A percentile compares a stretch with the other conserved stretches of the same genome.
Conservation (phyloP, 2,888 invertebrate species). For the Caenorhabditis japonica region DNA sequence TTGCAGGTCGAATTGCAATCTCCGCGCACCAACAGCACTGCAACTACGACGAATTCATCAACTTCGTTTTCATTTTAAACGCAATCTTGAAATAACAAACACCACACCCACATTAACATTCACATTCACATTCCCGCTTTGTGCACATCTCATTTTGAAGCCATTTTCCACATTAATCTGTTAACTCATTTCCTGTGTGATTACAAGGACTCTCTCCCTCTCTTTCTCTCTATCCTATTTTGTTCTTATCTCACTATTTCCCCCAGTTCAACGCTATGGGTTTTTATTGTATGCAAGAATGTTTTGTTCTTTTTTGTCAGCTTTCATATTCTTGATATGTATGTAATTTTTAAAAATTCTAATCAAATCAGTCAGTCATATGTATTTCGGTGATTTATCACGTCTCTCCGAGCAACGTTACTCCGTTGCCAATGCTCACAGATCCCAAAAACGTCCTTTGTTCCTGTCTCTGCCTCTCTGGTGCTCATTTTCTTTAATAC, state of each 20-base stretch:
- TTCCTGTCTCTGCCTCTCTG: conserved; percentile 9
- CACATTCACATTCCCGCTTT: conserved; percentile 32
- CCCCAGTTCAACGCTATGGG: conserved; percentile 31
- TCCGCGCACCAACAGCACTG: conserved; percentile 46
- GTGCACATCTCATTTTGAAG: conserved; percentile 22
- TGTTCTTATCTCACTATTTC: neutral
- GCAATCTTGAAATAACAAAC: neutral
- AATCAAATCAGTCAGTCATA: conserved; percentile 48
- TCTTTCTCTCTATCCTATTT: neutral
- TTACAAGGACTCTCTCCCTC: conserved; percentile 9
- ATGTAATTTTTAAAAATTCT: conserved; percentile 41
- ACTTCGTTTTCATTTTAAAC: conserved; percentile 51
- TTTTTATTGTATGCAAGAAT: conserved; percentile 39
- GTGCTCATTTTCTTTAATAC: conserved; percentile 14
- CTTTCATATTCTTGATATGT: neutral
- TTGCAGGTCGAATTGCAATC: conserved; percentile 52
- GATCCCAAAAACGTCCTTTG: conserved; percentile 6
- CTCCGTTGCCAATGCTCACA: conserved; percentile 44
- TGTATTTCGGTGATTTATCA: conserved; percentile 42
- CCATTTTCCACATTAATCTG: conserved; percentile 22
- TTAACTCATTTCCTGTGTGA: conserved; percentile 38
- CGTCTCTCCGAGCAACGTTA: conserved; percentile 18
- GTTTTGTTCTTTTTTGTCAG: conserved; percentile 4
- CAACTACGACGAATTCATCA: conserved; percentile 51
- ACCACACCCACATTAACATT: neutral